Conservation (phyloP, 2,113 vertebrate species). For the Theristicus caerulescens region DNA sequence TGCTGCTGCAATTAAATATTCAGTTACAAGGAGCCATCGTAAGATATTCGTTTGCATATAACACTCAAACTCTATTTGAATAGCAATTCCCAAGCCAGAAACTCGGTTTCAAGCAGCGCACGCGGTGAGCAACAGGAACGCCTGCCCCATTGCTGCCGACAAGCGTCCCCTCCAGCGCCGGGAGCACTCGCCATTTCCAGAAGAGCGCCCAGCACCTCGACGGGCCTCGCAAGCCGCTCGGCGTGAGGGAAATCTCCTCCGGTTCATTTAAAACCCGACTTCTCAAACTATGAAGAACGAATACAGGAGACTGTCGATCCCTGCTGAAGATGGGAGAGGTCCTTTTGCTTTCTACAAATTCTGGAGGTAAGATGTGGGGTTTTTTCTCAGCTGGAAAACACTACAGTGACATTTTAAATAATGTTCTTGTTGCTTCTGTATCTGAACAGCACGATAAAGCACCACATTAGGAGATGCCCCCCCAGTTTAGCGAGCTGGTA, state of each 20-base stretch:
- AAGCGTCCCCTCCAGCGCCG: rapidly evolving
- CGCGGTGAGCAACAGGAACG: rapidly evolving
- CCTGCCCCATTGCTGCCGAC: rapidly evolving
- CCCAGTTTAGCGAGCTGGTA: neutral
- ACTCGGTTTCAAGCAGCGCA: neutral
- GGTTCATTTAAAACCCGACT: too few relatives aligned
- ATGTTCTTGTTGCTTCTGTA: neutral
- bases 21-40: neutral
- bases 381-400: neutral
- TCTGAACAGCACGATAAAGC: neutral
- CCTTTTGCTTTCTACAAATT: neutral
- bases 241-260: neutral
- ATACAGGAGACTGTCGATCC: too few relatives aligned
- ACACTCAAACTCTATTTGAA: neutral
- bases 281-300: too few relatives aligned
- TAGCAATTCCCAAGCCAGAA: neutral
- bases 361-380: neutral
- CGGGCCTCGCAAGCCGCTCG: rapidly evolving
- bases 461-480: too few relatives aligned
- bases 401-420: neutral
- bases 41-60: neutral
- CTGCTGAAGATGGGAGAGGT: neutral
- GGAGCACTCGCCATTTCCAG: rapidly evolving
- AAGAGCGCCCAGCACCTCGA: neutral
- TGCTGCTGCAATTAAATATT: neutral